Evolutionary conservation across 2,797 vertebrate species (phyloP), one percentile per base, ranked within the genome.

Genomic region (Serranus cabrilla): DNA sequence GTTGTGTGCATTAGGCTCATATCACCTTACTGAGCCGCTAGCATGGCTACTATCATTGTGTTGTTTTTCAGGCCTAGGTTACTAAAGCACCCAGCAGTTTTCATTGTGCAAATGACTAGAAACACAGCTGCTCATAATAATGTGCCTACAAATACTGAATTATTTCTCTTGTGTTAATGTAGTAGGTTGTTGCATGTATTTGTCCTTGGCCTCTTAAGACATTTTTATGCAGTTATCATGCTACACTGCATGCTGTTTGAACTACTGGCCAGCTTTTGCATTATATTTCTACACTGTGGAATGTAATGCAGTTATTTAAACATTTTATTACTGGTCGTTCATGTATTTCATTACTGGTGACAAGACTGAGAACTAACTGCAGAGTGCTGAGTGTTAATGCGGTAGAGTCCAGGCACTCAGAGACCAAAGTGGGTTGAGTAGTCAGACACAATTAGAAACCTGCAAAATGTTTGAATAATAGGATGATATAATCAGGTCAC

Each of bases 371-470:
- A 59, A 8, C 40, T 23, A 45, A 57, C 39, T 61, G 25, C 31
- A 68, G 27, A 27, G 27, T 27, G n/a, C 25, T 34, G 11, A 52
- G 34, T 31, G n/a, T 40, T 27, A 20, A n/a, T 40, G 56, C 27
- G 20, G 9, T 31, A 11, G 11, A 39, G 16, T 64, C 39, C n/a
- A 57, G 23, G 37, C 59, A 57, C 45, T 11, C 40, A 40, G 16
- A 65, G 39, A 60, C 31, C 43, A n/a, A 25, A 64, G 21, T 54
- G 21, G 7, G 21, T 45, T 62, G 31, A 49, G 71, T 34, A 45
- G 14, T 66, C 27, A 39, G 27, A 52, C 12, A 64, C 71, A 51
- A 47, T 34, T 51, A 56, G 16, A 64, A 49, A 45, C n/a, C 50
- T 62, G 18, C 13, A 18, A 13, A 7, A 25, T 55, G 21, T 69